Base-by-base conservation (phyloP, 2,888 invertebrate species). In the Helicoverpa assulta region DNA sequence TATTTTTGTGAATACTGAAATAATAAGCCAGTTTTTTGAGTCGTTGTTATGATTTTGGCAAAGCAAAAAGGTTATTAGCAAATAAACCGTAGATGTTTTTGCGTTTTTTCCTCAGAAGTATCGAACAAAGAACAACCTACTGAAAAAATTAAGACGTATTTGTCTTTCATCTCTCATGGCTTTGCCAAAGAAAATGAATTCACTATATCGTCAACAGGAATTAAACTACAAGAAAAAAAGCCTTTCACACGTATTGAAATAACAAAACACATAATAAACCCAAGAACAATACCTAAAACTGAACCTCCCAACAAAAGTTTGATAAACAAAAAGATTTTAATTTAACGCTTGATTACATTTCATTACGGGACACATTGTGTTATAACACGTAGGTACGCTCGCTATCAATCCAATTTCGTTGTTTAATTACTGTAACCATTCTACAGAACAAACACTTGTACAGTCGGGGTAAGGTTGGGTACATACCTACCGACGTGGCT, bases 381-480 rank as follows among this genome's bases (percentile, higher is more conserved):
- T 90, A 86, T 89, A 89, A 89, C 86, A 89, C 86, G 85, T 88
- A 85, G 88, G 88, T 82, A 86, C 72, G 70, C 37, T 83, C 87
- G 86, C 86, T 92, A 91, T 90, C 91, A 91, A 89, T 86, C 86
- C 89, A 87, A 91, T 91, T 92, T 88, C 86, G 86, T 85, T 88
- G 89, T 90, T 92, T 92, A 91, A 92, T 92, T 90, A 90, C 89
- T 90, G 90, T 91, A 91, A 91, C 92, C 90, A 85, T 88, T 88
- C 67, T 81, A 82, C 82, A 84, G 86, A 80, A 84, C 85, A 85
- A 84, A 85, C 85, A 78, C 76, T 80, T 72, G 61, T 64, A 71
- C 67, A 73, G 51, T 43, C 53, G 69, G 71, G 73, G 58, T 19
- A 61, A 47, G 68, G 56, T 61, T 62, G 68, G 59, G 52, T 53